A percentile compares a stretch with the other conserved stretches of the same genome.
These are phyloP conservation scores for Tanypteryx hageni DNA, from an alignment of 2,888 invertebrate species.

Conservation along the genomic window DNA sequence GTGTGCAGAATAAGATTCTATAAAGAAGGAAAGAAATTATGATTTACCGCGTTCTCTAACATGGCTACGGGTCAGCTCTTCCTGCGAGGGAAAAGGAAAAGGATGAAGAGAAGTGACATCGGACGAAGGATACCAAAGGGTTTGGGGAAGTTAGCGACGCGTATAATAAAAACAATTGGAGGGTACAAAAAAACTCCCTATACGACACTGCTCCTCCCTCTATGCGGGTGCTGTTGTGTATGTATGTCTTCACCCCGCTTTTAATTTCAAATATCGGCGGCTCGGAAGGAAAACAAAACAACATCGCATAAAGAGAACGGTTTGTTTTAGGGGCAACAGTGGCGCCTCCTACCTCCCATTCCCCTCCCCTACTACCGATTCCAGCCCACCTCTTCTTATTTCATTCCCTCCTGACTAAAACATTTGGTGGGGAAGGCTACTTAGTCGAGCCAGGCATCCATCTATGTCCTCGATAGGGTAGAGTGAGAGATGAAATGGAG, in stretches of 20 bases:
- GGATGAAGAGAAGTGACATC: neutral
- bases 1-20: neutral
- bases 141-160: neutral
- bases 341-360: neutral
- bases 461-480: neutral
- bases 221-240: no score
- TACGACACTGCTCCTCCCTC: neutral
- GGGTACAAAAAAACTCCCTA: neutral
- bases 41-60: constrained; percentile 7
- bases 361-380: neutral
- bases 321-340: constrained; percentile 25
- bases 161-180: constrained; percentile 28
- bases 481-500: neutral
- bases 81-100: neutral
- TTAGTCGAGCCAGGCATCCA: neutral
- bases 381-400: no score
- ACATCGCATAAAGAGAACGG: neutral
- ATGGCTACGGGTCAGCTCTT: neutral
- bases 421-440: neutral
- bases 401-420: neutral
- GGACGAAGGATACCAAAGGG: neutral
- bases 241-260: neutral
- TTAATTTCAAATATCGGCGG: constrained; percentile 56
- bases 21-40: constrained; percentile 25
- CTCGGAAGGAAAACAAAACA: constrained; percentile 32